Conservation (phyloP, 2,888 invertebrate genomes). For the Calephelis perditalis region DNA sequence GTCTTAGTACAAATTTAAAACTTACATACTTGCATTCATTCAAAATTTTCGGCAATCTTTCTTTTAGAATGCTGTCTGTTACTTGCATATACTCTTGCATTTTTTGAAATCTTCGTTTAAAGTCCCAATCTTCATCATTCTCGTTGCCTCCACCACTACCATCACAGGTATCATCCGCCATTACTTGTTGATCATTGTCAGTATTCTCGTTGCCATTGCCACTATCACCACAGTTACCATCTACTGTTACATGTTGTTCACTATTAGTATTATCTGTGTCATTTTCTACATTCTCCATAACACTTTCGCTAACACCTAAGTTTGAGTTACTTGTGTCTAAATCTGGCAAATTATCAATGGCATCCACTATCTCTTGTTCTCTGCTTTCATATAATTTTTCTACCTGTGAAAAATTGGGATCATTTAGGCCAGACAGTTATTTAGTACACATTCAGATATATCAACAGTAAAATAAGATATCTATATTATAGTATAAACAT, state of each 20-base stretch:
- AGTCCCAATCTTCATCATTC: background rate
- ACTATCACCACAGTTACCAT: background rate
- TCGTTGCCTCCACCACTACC: background rate
- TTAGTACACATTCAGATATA: too few relatives aligned
- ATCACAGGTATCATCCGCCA: background rate
- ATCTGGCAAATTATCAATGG: conserved; percentile 7
- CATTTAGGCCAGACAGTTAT: too few relatives aligned
- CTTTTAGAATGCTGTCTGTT: conserved; percentile 1
- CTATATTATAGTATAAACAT: too few relatives aligned
- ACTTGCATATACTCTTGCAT: conserved; percentile 4
- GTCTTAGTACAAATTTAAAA: background rate
- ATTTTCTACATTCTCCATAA: background rate
- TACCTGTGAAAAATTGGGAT: background rate
- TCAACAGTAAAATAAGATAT: too few relatives aligned
- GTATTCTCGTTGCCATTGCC: background rate
- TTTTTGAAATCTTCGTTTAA: conserved; percentile 7
- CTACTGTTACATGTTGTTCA: background rate
- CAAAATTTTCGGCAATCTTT: conserved; percentile 5
- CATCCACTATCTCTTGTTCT: conserved; percentile 7
- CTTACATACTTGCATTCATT: conserved; percentile 10
- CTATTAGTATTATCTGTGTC: background rate
- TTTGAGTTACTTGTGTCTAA: background rate
- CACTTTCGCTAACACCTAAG: background rate
- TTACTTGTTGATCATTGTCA: background rate
- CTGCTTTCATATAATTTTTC: conserved; percentile 8